Percentiles rank a stretch among this genome's conserved stretches.
phyloP scores from a whole-genome alignment of 2,888 invertebrate species.

The Apocheima hispidaria region DNA sequence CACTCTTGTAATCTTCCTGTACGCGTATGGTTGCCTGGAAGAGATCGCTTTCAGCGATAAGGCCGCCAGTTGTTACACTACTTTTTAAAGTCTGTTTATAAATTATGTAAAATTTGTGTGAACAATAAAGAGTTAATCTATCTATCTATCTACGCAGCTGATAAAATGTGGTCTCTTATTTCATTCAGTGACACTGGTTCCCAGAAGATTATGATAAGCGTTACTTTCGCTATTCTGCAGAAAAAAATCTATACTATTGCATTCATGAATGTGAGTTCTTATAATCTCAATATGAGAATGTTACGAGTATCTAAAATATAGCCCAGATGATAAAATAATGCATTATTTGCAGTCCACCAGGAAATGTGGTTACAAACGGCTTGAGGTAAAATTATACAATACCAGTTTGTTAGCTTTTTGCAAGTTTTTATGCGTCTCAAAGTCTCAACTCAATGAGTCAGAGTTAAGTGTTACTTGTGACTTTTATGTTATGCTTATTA shows the following conservation, averaged over 20 bases:
- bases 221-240: not conserved
- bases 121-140: too few relatives aligned
- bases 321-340: constrained; percentile 22
- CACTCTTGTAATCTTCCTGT: too few relatives aligned
- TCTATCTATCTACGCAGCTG: too few relatives aligned
- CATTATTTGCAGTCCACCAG: constrained; percentile 74
- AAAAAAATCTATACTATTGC: not conserved
- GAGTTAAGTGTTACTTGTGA: constrained; percentile 1
- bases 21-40: too few relatives aligned
- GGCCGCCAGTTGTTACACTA: too few relatives aligned
- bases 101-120: too few relatives aligned
- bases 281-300: not conserved
- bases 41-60: too few relatives aligned
- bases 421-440: constrained; percentile 5
- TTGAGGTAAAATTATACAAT: constrained; percentile 67
- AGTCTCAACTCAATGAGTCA: constrained; percentile 5
- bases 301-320: not conserved
- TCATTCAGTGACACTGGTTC: too few relatives aligned
- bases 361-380: constrained; percentile 71
- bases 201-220: not conserved
- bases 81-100: too few relatives aligned
- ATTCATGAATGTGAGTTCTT: not conserved
- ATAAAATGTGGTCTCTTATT: too few relatives aligned
- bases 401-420: constrained; percentile 23
- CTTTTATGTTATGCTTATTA: constrained; percentile 2